Evolutionary conservation across 1,140 invertebrate species (phyloP).

Genomic region (Drosophila pseudoobscura): DNA sequence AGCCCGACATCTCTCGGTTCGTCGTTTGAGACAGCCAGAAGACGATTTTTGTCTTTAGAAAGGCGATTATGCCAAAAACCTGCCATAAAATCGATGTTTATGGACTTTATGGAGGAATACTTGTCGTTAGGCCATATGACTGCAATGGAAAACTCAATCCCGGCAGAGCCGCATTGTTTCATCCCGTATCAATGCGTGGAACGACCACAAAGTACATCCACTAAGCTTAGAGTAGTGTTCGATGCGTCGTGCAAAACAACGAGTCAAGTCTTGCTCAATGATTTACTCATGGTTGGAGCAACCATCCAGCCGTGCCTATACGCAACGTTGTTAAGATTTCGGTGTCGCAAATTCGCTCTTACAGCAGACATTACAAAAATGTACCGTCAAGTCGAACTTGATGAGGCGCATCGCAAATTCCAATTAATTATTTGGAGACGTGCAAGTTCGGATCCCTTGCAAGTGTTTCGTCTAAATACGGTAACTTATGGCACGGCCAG

Average conservation of each 20-base stretch:
- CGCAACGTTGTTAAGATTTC: conserved; percentile 62
- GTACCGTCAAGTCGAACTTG: conserved; percentile 79
- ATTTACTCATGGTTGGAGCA: conserved; percentile 1
- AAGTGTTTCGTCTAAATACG: too few relatives aligned
- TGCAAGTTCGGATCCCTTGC: too few relatives aligned
- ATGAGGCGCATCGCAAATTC: too few relatives aligned
- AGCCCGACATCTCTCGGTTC: too few relatives aligned
- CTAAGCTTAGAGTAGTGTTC: conserved; percentile 7
- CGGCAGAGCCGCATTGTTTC: conserved; percentile 2
- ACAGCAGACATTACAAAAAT: conserved; percentile 79
- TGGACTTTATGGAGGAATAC: too few relatives aligned
- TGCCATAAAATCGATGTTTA: not conserved
- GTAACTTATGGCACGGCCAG: too few relatives aligned
- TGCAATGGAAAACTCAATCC: not conserved
- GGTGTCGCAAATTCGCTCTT: conserved; percentile 75
- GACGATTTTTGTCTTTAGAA: too few relatives aligned
- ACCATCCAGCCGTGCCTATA: conserved; percentile 3
- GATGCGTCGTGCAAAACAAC: conserved; percentile 10
- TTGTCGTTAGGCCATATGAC: too few relatives aligned
- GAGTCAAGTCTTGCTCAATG: conserved; percentile 1
- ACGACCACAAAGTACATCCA: conserved; percentile 7
- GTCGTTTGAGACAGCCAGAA: too few relatives aligned
- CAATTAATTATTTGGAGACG: too few relatives aligned
- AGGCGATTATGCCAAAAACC: not conserved
- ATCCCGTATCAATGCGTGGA: conserved; percentile 7